Base-by-base conservation (phyloP, 2,888 invertebrate genomes). In the Willowsia nigromaculata region DNA sequence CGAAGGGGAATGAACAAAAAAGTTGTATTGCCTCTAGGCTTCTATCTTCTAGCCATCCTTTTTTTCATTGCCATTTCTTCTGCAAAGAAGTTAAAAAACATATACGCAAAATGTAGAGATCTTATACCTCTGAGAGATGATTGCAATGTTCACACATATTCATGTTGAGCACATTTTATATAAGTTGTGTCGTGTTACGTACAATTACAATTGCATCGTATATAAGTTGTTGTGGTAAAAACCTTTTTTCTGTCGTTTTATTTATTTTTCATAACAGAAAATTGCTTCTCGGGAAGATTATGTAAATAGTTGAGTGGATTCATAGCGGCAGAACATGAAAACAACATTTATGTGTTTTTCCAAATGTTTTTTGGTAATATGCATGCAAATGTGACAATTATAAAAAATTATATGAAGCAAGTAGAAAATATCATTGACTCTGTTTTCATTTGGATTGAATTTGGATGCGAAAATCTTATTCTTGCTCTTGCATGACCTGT, bases 1-100 rank as follows among this genome's bases (percentile, higher is more conserved):
- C 22, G 81, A 68, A 85, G 85, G 85, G 85, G 76, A 85, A 85
- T 84, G 85, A 85, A 76, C 76, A 71, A 85, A 84, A 85, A 85
- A 85, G 85, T 85, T 56, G 85, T 76, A 62, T 43, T 76, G 85
- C 85, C 85, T 33, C 59, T 85, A 85, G 85, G 85, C 85, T 76
- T 71, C 56, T 40, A 30, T 22, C 65, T 71, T 65, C 43, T 68
- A 82, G 62, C 50, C 40, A 83, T 83, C 68, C 22, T 30, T 56
- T 30, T n/a, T 85, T 71, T 74, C 85, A 85, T 85, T 85, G 85
- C 85, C 85, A 85, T 85, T 85, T 76, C 84, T 33, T 50, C 22
- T 80, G 43, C 33, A n/a, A n/a, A 30, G 18, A 33, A 22, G 82
- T 30, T 15, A 74, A 62, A 62, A 62, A 25, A 11, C n/a, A n/a